Evolutionary conservation across 1,140 invertebrate genomes (phyloP).

Genomic region (Coelopa frigida): DNA sequence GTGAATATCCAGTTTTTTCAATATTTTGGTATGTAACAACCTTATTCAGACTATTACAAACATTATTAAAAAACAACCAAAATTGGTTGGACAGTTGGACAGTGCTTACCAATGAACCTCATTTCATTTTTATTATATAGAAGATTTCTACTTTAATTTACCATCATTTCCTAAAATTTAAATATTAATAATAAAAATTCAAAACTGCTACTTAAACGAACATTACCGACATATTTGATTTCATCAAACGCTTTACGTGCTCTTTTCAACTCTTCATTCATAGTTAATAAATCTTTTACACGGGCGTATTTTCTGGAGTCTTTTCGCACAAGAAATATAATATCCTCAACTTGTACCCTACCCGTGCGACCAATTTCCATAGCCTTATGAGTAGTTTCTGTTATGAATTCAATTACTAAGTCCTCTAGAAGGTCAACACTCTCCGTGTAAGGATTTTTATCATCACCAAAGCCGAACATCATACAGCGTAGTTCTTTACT

Average conservation of each 20-base stretch:
- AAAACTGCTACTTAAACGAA: too few species aligned
- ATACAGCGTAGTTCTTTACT: conserved; percentile 92
- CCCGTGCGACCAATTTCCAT: conserved; percentile 96
- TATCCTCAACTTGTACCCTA: conserved; percentile 94
- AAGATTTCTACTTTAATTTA: too few species aligned
- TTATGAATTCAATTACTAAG: conserved; percentile 96
- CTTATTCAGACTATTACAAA: too few species aligned
- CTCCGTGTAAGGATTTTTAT: conserved; percentile 98
- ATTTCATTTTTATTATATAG: too few species aligned
- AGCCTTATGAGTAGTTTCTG: conserved; percentile 87
- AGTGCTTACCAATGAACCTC: too few species aligned
- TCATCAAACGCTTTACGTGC: conserved; percentile 99
- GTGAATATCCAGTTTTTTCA: too few species aligned
- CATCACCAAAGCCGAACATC: conserved; percentile 99
- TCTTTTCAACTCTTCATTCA: conserved; percentile 99
- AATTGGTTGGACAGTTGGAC: too few species aligned
- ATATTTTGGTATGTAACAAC: too few species aligned
- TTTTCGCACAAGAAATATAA: conserved; percentile 96
- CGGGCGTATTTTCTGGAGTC: conserved; percentile 95
- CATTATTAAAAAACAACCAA: too few species aligned
- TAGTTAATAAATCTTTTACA: conserved; percentile 93
- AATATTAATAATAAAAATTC: too few species aligned
- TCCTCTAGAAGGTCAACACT: conserved; percentile 97
- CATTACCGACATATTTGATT: conserved; percentile 77
- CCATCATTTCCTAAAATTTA: too few species aligned